Evolutionary conservation across 2,888 invertebrate species (phyloP), one percentile per base, ranked within the genome.

Genomic region (Drosophila nigricruria): DNA sequence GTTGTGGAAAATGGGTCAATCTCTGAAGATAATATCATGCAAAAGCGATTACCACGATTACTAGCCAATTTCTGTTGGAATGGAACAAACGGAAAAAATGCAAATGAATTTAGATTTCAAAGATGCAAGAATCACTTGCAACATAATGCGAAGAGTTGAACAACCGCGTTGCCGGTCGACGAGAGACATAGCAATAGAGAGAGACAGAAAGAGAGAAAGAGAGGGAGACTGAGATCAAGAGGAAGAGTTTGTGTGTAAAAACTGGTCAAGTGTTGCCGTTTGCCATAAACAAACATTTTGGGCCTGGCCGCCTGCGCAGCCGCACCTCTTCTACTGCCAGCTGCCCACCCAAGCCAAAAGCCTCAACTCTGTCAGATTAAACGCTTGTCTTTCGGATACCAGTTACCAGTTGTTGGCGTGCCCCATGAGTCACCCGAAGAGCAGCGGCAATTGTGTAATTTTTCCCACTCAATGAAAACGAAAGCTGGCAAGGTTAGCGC

Each of bases 1-100:
- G 83, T 73, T 82, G 75, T 63, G 67, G 61, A 79, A 86, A 80
- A 89, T 85, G 74, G 88, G 89, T 80, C 78, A 82, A 82, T 70
- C 71, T 80, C 59, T 64, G 65, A 30, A 32, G 60, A 63, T 61
- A 72, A 59, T 52, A 72, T 72, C 68, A 63, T 56, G 65, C 45
- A 68, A 47, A 64, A 60, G 40, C 73, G 54, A 65, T 70, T 75
- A 66, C 65, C 38, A 27, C 79, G 60, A 58, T 79, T 77, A 79
- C 62, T 47, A 45, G 67, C 71, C 63, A 71, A 71, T 76, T 69
- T 68, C 43, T 58, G 75, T 47, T 30, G 47, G 27, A 36, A 69
- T 69, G 50, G 56, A 40, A 68, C 40, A 38, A 47, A 32, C 34
- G 25, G 40, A 66, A 54, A 58, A 16, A 47, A 43, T 45, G 43